phyloP scores from a whole-genome alignment of 2,797 vertebrate species.

The Otus scops region DNA sequence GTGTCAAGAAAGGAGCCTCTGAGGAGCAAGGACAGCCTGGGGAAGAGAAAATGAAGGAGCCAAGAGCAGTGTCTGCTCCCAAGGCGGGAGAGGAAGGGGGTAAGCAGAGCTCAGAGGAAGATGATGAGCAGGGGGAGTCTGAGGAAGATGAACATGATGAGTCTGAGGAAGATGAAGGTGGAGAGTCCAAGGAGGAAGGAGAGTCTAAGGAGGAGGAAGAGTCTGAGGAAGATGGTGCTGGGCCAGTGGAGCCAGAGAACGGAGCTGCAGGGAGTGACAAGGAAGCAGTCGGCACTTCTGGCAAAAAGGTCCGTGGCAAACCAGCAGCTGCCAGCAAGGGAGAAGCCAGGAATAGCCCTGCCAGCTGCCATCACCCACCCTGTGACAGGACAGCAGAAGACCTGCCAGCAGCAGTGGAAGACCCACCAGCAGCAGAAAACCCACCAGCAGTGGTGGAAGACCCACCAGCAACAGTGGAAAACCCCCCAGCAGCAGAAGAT shows the following conservation, averaged over 20 bases:
- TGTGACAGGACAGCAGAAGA: background rate
- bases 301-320: background rate
- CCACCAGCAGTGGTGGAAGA: background rate
- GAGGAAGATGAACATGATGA: slow-evolving; percentile 27
- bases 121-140: slow-evolving; percentile 35
- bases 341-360: background rate
- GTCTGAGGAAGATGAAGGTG: background rate
- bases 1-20: background rate
- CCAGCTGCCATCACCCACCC: background rate
- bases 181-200: background rate
- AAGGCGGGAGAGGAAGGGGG: background rate
- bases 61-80: background rate
- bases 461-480: background rate
- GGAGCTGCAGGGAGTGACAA: background rate
- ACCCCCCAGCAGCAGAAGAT: background rate
- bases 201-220: background rate
- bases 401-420: background rate
- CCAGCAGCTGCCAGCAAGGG: background rate
- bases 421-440: background rate
- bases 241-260: background rate
- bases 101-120: slow-evolving; percentile 47
- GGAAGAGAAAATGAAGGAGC: background rate
- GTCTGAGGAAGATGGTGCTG: background rate
- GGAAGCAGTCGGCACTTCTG: rapidly evolving
- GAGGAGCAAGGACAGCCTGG: background rate